Conservation (phyloP, 1,140 invertebrate species). For the Frieseomelitta varia region DNA sequence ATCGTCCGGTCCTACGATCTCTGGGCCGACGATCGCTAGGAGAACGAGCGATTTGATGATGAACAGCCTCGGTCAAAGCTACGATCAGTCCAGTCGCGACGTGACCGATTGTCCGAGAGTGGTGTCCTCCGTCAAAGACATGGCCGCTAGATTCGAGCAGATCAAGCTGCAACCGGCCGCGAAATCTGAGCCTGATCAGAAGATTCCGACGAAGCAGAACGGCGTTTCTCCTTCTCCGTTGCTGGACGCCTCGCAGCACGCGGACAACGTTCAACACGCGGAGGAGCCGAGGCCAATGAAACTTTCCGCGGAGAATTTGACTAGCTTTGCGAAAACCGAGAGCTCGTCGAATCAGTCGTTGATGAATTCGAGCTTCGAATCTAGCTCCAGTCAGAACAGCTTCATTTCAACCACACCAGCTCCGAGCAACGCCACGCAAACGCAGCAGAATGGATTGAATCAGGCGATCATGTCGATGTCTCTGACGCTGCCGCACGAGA, state of each 20-base stretch:
- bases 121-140: slow-evolving; percentile 87
- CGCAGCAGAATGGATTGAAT: slow-evolving; percentile 75
- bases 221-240: slow-evolving; percentile 46
- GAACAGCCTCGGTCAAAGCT: slow-evolving; percentile 65
- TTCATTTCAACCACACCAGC: slow-evolving; percentile 55
- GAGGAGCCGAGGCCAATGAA: slow-evolving; percentile 49
- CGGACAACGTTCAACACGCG: slow-evolving; percentile 46
- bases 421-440: slow-evolving; percentile 27
- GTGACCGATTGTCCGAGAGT: slow-evolving; percentile 76
- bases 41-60: slow-evolving; percentile 78
- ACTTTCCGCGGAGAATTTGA: slow-evolving; percentile 57
- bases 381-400: slow-evolving; percentile 71
- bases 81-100: slow-evolving; percentile 72
- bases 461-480: slow-evolving; percentile 79
- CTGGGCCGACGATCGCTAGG: slow-evolving; percentile 69
- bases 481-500: slow-evolving; percentile 78
- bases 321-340: slow-evolving; percentile 64
- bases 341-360: slow-evolving; percentile 47
- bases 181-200: slow-evolving; percentile 63
- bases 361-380: slow-evolving; percentile 71
- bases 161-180: slow-evolving; percentile 75
- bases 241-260: slow-evolving; percentile 31
- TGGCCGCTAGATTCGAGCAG: slow-evolving; percentile 92
- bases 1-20: slow-evolving; percentile 38
- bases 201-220: slow-evolving; percentile 59